phyloP scores from a whole-genome alignment of 1,140 invertebrate genomes.

The Pseudomyrmex sp. region DNA sequence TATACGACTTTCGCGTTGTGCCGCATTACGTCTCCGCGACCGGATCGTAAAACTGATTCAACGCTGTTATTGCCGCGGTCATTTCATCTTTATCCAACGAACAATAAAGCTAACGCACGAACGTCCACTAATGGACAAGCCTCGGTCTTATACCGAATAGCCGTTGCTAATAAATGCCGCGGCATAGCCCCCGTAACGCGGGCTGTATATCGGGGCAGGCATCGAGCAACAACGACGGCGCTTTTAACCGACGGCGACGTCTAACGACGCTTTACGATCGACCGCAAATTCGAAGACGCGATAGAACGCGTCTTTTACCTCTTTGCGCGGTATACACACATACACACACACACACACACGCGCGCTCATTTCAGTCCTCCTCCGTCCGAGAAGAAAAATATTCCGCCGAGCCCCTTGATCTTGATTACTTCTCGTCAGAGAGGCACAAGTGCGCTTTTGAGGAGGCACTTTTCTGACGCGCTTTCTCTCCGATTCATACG shows the following conservation, averaged over 20 bases:
- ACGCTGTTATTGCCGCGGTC: slow-evolving; percentile 1
- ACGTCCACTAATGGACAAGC: slow-evolving; percentile 40
- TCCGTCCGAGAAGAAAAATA: slow-evolving; percentile 9
- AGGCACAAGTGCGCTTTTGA: slow-evolving; percentile 51
- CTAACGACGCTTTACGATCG: slow-evolving; percentile 29
- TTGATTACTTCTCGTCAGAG: slow-evolving; percentile 43
- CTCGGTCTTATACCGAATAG: slow-evolving; percentile 15
- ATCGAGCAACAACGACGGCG: neutral
- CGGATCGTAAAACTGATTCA: slow-evolving; percentile 48
- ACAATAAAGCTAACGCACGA: slow-evolving; percentile 29
- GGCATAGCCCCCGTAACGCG: too few relatives aligned
- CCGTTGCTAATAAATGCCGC: slow-evolving; percentile 31
- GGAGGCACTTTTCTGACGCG: slow-evolving; percentile 31
- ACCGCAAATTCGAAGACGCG: slow-evolving; percentile 18
- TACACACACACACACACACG: neutral
- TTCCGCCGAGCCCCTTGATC: neutral
- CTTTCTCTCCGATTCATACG: slow-evolving; percentile 8
- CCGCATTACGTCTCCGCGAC: slow-evolving; percentile 55
- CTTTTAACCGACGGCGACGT: slow-evolving; percentile 20
- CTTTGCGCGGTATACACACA: neutral
- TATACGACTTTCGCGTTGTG: slow-evolving; percentile 57
- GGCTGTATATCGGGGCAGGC: too few relatives aligned
- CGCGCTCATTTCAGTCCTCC: slow-evolving; percentile 6
- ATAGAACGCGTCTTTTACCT: neutral
- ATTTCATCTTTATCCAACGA: slow-evolving; percentile 48